Evolutionary conservation across 64 coral and sea anemone species (phyloP), one percentile per base, ranked within the genome.

Genomic region (Astreopora myriophthalma): DNA sequence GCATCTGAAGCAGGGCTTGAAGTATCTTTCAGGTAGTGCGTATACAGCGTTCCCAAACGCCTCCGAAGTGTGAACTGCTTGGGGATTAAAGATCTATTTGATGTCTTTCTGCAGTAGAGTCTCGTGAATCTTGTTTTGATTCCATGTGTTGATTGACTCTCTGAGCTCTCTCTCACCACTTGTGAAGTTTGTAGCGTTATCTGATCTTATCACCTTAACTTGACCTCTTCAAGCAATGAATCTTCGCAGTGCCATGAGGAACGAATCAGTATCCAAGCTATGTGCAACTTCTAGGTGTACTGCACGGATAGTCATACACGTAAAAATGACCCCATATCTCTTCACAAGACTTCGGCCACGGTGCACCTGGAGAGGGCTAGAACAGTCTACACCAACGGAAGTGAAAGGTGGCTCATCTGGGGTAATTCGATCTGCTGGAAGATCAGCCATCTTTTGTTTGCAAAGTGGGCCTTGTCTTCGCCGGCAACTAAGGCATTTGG

Each of bases 31-130:
- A 5, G 14, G 63, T 25, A 28, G 86, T 88, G 17, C 69, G 7
- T 1, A 88, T 75, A 11, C 71, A 60, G 19, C 84, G 48, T 32
- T 88, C 86, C 86, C 86, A 88, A 22, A 88, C 35, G 40, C 84
- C 84, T 26, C 84, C 63, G 3, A 70, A 65, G 20, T 86, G 84
- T 11, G 62, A 86, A 4, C 65, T 68, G 25, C 32, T 0, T 52
- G 85, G 40, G 68, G 66, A 12, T 33, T 88, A 39, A 57, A 88
- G 6, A 3, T 17, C 86, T 23, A 88, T 4, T 62, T 25, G 25
- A 88, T 61, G 33, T 74, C 31, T 12, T 48, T 52, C 6, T 88
- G 69, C 1, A 74, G 6, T 26, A 74, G 12, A 26, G 27, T n/a
- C 0, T 74, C 22, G 8, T 57, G 44, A 0, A 88, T 74, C 25